These are phyloP conservation scores for Centropus unirufus DNA, from an alignment of 2,113 vertebrate genomes.

Conservation along the genomic window DNA sequence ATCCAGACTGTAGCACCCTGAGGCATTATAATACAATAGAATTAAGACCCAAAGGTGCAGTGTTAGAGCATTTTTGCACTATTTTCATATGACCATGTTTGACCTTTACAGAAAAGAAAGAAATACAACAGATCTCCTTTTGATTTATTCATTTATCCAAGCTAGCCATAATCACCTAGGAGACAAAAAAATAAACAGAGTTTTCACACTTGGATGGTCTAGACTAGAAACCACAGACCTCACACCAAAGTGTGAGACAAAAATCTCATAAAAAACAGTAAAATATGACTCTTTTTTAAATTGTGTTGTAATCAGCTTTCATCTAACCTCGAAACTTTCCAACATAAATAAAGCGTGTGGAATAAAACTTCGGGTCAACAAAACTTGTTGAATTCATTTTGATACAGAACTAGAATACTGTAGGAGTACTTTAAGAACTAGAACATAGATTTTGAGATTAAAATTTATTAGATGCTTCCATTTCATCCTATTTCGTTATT, in stretches of 20 bases:
- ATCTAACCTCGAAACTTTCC: background rate
- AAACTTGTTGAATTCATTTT: background rate
- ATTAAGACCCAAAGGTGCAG: background rate
- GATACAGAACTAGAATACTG: background rate
- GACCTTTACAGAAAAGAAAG: background rate
- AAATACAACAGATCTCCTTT: background rate
- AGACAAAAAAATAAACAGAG: conserved; percentile 31
- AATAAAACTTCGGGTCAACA: background rate
- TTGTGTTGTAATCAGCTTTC: background rate
- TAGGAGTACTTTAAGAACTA: background rate
- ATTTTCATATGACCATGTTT: background rate
- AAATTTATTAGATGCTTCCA: background rate
- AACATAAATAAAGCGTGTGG: background rate
- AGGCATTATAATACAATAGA: background rate
- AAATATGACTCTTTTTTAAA: background rate
- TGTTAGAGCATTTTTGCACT: background rate
- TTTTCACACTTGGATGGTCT: background rate
- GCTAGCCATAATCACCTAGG: background rate
- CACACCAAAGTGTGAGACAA: conserved; percentile 1
- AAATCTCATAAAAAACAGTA: background rate
- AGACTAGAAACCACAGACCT: conserved; percentile 24
- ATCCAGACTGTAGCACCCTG: background rate
- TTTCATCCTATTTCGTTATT: background rate
- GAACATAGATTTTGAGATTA: background rate
- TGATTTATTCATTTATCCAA: background rate